Percentiles rank a stretch among this genome's conserved stretches.
phyloP scores from a whole-genome alignment of 2,797 vertebrate species.

The Dipus sagitta region DNA sequence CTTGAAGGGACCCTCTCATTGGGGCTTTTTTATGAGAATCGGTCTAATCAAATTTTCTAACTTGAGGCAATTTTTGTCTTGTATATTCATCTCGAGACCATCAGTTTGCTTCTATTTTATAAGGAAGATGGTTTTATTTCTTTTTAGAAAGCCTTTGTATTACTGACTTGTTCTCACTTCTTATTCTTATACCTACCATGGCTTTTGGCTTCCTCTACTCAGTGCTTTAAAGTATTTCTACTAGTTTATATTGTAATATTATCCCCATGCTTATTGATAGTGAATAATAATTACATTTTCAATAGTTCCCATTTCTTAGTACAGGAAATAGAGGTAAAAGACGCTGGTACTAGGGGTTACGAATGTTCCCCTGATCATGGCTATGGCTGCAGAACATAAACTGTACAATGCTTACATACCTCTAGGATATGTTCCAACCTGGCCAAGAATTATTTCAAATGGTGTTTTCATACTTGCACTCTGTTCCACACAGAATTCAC shows the following conservation, averaged over 20 bases:
- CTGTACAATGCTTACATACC: not conserved
- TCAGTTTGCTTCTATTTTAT: not conserved
- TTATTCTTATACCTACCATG: not conserved
- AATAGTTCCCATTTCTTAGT: constrained; percentile 11
- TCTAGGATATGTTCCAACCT: too few relatives aligned
- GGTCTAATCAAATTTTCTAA: not conserved
- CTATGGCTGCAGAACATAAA: not conserved
- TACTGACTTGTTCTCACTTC: not conserved
- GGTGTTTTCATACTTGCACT: not conserved
- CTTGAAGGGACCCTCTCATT: not conserved
- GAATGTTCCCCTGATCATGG: not conserved
- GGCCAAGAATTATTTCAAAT: not conserved
- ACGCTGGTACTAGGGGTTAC: not conserved
- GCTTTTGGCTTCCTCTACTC: not conserved
- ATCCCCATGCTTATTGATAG: not conserved
- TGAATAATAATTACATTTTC: not conserved
- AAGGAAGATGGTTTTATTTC: not conserved
- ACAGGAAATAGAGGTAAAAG: not conserved
- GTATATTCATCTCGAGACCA: not conserved
- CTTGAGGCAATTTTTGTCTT: not conserved
- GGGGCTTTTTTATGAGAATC: not conserved
- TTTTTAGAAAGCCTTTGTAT: not conserved
- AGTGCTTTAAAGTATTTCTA: not conserved
- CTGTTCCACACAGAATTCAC: not conserved
- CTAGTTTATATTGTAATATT: not conserved